These are phyloP conservation scores for Myotis yumanensis DNA, from an alignment of 2,113 vertebrate genomes.

Conservation along the genomic window DNA sequence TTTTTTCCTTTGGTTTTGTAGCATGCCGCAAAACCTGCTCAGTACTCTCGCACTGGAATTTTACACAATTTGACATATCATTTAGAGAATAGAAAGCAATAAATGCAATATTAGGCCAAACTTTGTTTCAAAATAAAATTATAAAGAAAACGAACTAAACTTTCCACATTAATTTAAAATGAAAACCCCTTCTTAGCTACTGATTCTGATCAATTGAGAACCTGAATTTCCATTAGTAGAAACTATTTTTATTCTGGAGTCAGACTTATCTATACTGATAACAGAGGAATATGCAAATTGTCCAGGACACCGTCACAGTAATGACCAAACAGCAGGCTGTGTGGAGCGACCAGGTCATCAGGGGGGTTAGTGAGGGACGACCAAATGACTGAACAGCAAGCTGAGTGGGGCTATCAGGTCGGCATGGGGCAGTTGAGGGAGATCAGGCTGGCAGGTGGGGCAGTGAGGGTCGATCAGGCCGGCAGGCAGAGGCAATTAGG, in stretches of 20 bases:
- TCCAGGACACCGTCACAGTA: too few species aligned
- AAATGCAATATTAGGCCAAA: not conserved
- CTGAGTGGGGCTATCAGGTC: too few species aligned
- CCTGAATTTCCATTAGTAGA: not conserved
- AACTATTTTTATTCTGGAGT: conserved; percentile 44
- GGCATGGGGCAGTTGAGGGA: too few species aligned
- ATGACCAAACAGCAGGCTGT: too few species aligned
- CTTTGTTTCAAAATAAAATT: conserved; percentile 33
- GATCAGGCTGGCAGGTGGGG: too few species aligned
- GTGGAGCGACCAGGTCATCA: too few species aligned
- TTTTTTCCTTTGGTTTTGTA: not conserved
- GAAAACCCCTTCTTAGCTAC: not conserved
- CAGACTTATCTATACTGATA: not conserved
- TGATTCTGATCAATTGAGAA: conserved; percentile 15
- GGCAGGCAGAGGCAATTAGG: too few species aligned
- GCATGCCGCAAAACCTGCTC: not conserved
- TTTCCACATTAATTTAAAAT: not conserved
- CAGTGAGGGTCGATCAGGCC: too few species aligned
- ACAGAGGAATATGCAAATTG: too few species aligned
- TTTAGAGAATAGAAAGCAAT: not conserved
- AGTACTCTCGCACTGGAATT: not conserved
- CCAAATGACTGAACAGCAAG: too few species aligned
- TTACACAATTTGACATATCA: not conserved
- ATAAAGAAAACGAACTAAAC: not conserved
- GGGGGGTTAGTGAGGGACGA: too few species aligned